A percentile compares a stretch with the other conserved stretches of the same genome.
These are phyloP conservation scores for Coregonus sp. DNA, from an alignment of 2,797 vertebrate species.

Conservation along the genomic window DNA sequence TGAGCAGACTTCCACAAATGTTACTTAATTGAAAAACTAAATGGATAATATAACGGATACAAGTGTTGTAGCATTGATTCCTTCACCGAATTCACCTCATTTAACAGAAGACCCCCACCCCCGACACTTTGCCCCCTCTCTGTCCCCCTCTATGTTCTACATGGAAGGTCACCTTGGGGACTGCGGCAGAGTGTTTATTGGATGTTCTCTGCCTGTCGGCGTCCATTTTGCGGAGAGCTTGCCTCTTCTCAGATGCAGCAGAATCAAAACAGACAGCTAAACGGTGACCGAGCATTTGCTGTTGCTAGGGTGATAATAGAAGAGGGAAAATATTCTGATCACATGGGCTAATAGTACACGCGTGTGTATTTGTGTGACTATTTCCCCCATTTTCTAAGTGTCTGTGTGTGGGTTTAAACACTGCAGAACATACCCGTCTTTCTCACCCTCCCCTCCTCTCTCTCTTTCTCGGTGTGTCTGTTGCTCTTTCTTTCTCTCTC, in stretches of 20 bases:
- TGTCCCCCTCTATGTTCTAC: neutral
- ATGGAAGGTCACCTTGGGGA: constrained; percentile 44
- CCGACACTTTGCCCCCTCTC: neutral
- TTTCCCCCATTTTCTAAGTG: neutral
- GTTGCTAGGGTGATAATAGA: constrained; percentile 65
- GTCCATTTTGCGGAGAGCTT: constrained; percentile 49
- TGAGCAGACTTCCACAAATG: too few species aligned
- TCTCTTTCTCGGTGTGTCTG: neutral
- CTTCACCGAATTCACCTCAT: neutral
- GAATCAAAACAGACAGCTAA: constrained; percentile 44
- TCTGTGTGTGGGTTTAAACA: neutral
- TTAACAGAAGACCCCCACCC: neutral
- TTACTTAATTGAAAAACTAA: too few species aligned
- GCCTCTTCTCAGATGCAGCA: constrained; percentile 25
- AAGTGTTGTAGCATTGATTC: too few species aligned
- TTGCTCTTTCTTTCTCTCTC: neutral
- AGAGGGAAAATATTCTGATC: constrained; percentile 64
- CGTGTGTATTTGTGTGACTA: neutral
- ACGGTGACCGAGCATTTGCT: constrained; percentile 69
- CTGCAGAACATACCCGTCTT: too few species aligned
- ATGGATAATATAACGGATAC: too few species aligned
- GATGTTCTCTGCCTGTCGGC: constrained; percentile 3
- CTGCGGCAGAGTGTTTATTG: constrained; percentile 26
- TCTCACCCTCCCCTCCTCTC: neutral
- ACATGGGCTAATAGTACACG: constrained; percentile 55